Conservation (phyloP, 2,797 vertebrate species). For the Acrocephalus scirpaceus region DNA sequence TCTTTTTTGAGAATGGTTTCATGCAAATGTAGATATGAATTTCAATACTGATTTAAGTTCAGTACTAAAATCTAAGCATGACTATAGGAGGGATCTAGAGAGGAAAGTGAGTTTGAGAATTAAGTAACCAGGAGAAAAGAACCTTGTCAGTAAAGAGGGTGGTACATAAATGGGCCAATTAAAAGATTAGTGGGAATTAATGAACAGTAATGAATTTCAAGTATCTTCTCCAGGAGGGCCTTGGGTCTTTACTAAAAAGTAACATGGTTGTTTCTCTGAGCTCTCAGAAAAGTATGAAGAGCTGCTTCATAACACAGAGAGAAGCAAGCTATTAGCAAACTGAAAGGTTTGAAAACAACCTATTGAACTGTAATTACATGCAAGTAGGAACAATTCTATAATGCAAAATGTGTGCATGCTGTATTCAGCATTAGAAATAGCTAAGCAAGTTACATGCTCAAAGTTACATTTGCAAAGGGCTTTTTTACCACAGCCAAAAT, state of each 20-base stretch:
- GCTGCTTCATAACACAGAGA: neutral
- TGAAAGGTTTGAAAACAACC: neutral
- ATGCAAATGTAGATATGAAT: neutral
- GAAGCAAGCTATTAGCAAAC: neutral
- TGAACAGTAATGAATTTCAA: neutral
- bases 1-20: neutral
- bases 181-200: neutral
- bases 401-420: neutral
- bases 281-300: neutral
- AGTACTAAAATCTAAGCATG: neutral
- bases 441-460: neutral
- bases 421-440: neutral
- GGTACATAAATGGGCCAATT: neutral
- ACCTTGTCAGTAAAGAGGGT: neutral
- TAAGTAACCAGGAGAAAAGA: neutral
- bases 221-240: neutral
- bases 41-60: neutral
- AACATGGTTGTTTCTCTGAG: neutral
- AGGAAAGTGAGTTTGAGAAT: neutral
- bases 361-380: neutral
- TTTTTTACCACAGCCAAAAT: neutral
- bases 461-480: neutral
- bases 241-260: neutral
- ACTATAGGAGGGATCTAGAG: neutral
- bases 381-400: neutral